Evolutionary conservation across 2,888 invertebrate genomes (phyloP).

Genomic region (Drosophila vallismaia): DNA sequence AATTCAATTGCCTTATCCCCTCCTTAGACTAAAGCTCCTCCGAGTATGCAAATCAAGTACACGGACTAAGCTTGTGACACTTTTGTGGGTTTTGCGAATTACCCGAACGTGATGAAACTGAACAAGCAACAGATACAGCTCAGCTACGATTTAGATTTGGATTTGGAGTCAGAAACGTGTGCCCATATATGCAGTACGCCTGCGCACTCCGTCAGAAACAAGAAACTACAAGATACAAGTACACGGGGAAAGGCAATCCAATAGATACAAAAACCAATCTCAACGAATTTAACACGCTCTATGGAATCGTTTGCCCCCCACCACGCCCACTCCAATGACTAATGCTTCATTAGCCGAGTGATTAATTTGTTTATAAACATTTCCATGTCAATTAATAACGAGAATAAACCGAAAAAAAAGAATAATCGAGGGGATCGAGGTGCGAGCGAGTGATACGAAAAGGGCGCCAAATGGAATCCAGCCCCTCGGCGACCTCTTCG

Average conservation of each 20-base stretch:
- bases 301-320: conserved; percentile 11
- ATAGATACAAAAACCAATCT: conserved; percentile 44
- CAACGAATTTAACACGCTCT: conserved; percentile 57
- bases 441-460: conserved; percentile 38
- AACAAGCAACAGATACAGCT: conserved; percentile 34
- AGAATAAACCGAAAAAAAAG: conserved; percentile 23
- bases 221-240: conserved; percentile 46
- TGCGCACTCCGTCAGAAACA: conserved; percentile 54
- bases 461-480: conserved; percentile 46
- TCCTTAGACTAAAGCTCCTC: neutral
- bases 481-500: conserved; percentile 20
- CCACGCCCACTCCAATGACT: conserved; percentile 60
- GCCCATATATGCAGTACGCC: conserved; percentile 63
- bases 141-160: neutral
- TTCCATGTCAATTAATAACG: conserved; percentile 75
- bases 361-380: conserved; percentile 79
- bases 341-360: conserved; percentile 73
- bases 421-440: conserved; percentile 22
- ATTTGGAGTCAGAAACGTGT: conserved; percentile 44
- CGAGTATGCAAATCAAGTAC: conserved; percentile 41
- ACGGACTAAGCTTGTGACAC: conserved; percentile 39
- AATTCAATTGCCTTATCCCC: conserved; percentile 9
- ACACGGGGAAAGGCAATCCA: conserved; percentile 24
- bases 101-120: conserved; percentile 63
- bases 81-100: conserved; percentile 55